Percentiles rank a stretch among this genome's conserved stretches.
Conservation (phyloP, 2,113 vertebrate genomes). For the Chelonoidis abingdonii region DNA sequence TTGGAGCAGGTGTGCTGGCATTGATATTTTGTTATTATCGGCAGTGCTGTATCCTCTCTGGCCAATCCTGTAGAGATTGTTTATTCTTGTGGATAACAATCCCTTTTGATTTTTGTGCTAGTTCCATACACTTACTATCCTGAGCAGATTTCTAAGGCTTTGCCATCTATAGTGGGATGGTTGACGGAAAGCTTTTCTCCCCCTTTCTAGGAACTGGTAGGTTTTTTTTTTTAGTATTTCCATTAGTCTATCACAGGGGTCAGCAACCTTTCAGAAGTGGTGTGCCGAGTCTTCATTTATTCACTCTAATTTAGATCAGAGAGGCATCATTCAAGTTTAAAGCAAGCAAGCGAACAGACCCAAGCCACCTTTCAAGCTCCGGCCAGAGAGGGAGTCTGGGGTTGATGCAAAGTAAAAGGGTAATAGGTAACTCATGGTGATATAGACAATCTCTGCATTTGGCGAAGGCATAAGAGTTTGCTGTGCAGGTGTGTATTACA, state of each 20-base stretch:
- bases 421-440: not conserved
- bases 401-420: not conserved
- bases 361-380: not conserved
- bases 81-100: not conserved
- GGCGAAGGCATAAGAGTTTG: not conserved
- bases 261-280: no score
- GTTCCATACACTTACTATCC: not conserved
- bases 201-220: not conserved
- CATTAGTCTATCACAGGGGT: not conserved
- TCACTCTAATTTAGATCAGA: not conserved
- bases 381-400: not conserved
- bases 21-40: not conserved
- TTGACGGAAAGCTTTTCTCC: not conserved
- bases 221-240: not conserved
- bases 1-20: not conserved
- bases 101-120: not conserved
- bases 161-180: not conserved
- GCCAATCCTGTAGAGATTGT: not conserved
- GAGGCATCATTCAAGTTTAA: not conserved
- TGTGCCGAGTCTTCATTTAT: no score
- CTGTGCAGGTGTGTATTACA: accelerated
- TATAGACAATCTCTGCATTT: not conserved
- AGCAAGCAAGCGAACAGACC: not conserved
- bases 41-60: not conserved
- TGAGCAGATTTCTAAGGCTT: not conserved